Conservation (phyloP, 2,113 vertebrate genomes). For the Pandion haliaetus region DNA sequence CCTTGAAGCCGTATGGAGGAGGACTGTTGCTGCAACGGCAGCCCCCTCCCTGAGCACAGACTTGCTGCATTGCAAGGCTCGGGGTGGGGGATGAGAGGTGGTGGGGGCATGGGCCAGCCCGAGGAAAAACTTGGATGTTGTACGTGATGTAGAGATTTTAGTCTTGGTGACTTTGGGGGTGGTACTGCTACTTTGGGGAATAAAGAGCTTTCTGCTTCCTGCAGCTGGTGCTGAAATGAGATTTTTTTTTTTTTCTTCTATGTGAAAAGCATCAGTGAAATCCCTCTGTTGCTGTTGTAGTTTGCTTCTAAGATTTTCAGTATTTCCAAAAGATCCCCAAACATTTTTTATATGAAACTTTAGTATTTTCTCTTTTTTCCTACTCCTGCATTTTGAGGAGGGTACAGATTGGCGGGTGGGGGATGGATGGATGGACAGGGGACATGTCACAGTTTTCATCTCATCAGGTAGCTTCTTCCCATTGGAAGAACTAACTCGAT, state of each 20-base stretch:
- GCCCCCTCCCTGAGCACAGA: background rate
- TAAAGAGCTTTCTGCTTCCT: background rate
- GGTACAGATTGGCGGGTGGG: background rate
- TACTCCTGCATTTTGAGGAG: background rate
- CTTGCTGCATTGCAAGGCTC: accelerated
- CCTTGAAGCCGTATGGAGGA: background rate
- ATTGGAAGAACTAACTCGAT: background rate
- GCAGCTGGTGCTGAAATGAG: slow-evolving; percentile 8
- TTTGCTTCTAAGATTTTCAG: background rate
- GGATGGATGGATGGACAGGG: background rate
- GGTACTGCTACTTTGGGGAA: background rate
- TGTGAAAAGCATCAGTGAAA: background rate
- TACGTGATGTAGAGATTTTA: background rate
- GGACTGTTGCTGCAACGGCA: background rate
- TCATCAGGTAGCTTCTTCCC: background rate
- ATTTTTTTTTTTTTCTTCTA: background rate
- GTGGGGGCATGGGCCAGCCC: background rate
- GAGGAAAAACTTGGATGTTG: background rate
- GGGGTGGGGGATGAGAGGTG: accelerated
- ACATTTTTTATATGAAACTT: background rate
- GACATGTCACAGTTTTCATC: background rate
- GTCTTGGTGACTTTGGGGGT: background rate
- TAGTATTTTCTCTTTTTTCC: background rate
- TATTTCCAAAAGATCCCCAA: background rate
- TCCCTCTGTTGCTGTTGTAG: background rate